Conservation (phyloP, 2,888 invertebrate species). For the Perdita meconis region DNA sequence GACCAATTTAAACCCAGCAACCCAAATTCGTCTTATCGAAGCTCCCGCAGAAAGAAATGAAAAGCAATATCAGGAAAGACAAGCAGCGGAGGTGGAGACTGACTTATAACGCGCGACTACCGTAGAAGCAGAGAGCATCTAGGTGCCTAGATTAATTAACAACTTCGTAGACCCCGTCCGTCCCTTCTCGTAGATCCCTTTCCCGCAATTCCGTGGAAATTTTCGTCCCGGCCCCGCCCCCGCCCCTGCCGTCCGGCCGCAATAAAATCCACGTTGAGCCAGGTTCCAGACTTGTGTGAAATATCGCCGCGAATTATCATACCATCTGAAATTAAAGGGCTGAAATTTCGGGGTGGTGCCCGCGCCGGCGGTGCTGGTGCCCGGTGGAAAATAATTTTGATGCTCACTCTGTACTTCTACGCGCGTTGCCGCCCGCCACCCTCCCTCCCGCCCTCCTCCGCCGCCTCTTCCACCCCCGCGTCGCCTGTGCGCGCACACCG, state of each 20-base stretch:
- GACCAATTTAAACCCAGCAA: too few species aligned
- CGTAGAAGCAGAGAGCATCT: constrained; percentile 31
- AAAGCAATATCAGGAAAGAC: too few species aligned
- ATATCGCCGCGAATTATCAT: constrained; percentile 83
- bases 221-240: constrained; percentile 45
- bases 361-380: constrained; percentile 66
- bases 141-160: constrained; percentile 72
- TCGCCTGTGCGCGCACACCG: constrained; percentile 11
- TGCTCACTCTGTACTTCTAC: constrained; percentile 67
- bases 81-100: too few species aligned
- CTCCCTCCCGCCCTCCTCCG: constrained; percentile 3
- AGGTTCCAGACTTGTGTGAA: constrained; percentile 78
- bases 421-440: constrained; percentile 27
- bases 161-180: constrained; percentile 64
- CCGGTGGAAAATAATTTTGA: constrained; percentile 81
- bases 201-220: constrained; percentile 69
- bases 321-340: constrained; percentile 83
- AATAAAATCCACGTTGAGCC: constrained; percentile 80
- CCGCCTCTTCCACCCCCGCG: constrained; percentile 5
- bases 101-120: too few species aligned
- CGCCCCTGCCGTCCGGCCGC: constrained; percentile 53
- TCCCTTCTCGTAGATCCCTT: constrained; percentile 61
- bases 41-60: too few species aligned
- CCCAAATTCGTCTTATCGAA: too few species aligned
- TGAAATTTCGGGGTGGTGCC: constrained; percentile 77